Evolutionary conservation across 2,888 invertebrate genomes (phyloP).

Genomic region (Rhyacophila evoluta): DNA sequence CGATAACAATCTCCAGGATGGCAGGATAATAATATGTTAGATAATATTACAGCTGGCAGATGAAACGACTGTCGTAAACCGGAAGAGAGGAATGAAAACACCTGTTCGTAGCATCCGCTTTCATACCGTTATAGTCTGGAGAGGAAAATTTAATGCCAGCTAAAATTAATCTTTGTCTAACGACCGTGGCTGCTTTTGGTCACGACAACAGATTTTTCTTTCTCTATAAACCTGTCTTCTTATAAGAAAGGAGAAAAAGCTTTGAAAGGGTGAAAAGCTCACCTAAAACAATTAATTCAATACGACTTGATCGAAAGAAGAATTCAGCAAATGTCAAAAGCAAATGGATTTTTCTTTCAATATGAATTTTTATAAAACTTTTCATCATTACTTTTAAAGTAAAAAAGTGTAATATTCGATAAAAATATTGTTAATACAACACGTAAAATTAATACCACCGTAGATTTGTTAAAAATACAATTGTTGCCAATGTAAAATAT

Average conservation of each 20-base stretch:
- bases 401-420: too few species aligned
- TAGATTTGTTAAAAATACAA: too few species aligned
- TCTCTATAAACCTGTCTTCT: background rate
- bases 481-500: too few species aligned
- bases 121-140: background rate
- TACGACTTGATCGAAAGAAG: too few species aligned
- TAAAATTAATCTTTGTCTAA: constrained; percentile 22
- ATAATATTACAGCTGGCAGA: background rate
- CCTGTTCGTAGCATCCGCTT: constrained; percentile 5
- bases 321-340: too few species aligned
- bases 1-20: constrained; percentile 8
- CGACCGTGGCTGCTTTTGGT: constrained; percentile 3
- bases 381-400: too few species aligned
- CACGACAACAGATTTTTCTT: constrained; percentile 8
- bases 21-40: background rate
- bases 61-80: constrained; percentile 12
- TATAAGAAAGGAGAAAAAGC: background rate
- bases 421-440: too few species aligned
- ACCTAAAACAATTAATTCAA: too few species aligned
- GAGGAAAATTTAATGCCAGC: constrained; percentile 15
- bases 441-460: too few species aligned
- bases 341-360: too few species aligned
- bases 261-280: too few species aligned
- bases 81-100: background rate
- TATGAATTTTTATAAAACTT: too few species aligned